Base-by-base conservation (phyloP, 2,888 invertebrate genomes). In the Cloeon dipterum region DNA sequence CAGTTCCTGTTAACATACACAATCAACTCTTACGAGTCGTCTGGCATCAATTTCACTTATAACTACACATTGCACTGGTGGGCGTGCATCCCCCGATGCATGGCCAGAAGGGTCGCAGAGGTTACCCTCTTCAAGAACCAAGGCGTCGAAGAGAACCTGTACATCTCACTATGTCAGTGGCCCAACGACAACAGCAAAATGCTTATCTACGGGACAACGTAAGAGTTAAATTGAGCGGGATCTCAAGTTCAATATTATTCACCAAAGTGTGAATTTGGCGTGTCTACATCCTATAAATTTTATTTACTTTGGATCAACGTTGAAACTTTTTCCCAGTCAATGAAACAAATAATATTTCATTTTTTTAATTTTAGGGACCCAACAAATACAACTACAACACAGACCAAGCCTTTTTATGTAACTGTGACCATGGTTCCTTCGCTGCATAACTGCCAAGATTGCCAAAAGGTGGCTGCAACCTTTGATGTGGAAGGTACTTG, bases 1-100 rank as follows among this genome's bases (percentile, higher is more conserved):
- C 81, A 85, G 58, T 91, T 77, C 61, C 68, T 93, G 43, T 62
- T 93, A 46, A 89, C 89, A 43, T 91, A 88, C 57, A 85, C 81
- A 2, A 70, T 68, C 50, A 61, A 61, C 42, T 62, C 65, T 43
- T 62, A 57, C 43, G 61, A 61, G 21, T 60, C 60, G 26, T 64
- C 65, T 45, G 41, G 64, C 62, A 46, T 69, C 65, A 48, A 61
- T 62, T 47, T 66, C 62, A 52, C 65, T 59, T 56, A 66, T 55
- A 58, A 68, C 56, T 68, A 76, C 58, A 57, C 69, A 51, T 62
- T 77, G 43, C 69, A 74, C 54, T 70, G 68, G 64, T 71, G 71
- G 71, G 57, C 61, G 34, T 70, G 70, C 49, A 58, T 62, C 26
- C 68, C 69, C 1, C 62, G 63, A 42, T 55, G 55, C 44, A 56